A percentile compares a stretch with the other conserved stretches of the same genome.
These are phyloP conservation scores for Podarcis cretensis DNA, from an alignment of 2,113 vertebrate species.

Conservation along the genomic window DNA sequence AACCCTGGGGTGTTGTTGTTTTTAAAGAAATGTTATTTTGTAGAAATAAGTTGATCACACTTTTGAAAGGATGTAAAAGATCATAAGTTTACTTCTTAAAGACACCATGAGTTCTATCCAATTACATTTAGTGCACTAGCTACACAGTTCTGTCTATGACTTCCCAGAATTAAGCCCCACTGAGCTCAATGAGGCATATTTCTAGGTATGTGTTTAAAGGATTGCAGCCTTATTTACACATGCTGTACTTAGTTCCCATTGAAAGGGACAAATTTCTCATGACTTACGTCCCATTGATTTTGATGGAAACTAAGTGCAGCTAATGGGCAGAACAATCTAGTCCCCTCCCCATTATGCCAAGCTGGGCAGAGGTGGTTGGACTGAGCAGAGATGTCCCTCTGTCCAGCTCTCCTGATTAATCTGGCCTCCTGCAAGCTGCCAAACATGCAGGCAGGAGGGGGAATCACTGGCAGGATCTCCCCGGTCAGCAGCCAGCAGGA, in stretches of 20 bases:
- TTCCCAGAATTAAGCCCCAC: neutral
- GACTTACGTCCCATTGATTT: neutral
- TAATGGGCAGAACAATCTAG: neutral
- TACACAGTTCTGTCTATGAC: neutral
- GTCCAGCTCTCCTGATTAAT: too few species aligned
- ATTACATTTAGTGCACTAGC: neutral
- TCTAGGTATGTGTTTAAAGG: neutral
- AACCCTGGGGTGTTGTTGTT: slow-evolving; percentile 11
- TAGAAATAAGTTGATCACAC: slow-evolving; percentile 31
- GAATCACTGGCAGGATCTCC: too few species aligned
- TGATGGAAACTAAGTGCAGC: neutral
- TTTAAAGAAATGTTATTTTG: slow-evolving; percentile 14
- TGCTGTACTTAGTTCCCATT: neutral
- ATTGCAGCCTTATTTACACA: neutral
- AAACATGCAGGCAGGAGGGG: too few species aligned
- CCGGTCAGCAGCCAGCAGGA: too few species aligned
- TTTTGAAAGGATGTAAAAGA: neutral
- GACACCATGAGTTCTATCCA: neutral
- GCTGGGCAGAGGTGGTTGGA: too few species aligned
- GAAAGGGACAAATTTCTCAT: neutral
- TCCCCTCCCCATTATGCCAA: too few species aligned
- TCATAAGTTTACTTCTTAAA: neutral
- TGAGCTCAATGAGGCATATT: neutral
- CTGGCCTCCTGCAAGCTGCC: too few species aligned
- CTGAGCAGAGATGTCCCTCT: too few species aligned